These are phyloP conservation scores for Chaetodon auriga DNA, from an alignment of 2,113 vertebrate genomes.

Conservation along the genomic window DNA sequence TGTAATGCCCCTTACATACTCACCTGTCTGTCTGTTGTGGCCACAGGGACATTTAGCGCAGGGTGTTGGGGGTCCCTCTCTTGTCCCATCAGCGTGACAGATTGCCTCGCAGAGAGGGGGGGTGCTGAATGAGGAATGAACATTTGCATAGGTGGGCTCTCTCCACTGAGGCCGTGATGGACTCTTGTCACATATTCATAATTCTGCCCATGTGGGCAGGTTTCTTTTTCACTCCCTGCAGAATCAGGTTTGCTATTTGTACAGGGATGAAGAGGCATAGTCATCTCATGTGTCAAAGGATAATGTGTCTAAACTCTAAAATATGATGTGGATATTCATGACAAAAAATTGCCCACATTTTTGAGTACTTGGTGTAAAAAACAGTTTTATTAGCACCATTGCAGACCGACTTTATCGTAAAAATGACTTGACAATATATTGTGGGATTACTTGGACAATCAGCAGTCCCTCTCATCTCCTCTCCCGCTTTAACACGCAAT, in stretches of 20 bases:
- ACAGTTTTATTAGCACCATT: background rate
- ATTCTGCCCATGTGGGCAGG: conserved; percentile 8
- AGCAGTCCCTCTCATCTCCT: background rate
- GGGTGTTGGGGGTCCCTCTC: conserved; percentile 64
- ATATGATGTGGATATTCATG: background rate
- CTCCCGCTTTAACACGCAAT: background rate
- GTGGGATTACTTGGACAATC: background rate
- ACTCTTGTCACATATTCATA: conserved; percentile 52
- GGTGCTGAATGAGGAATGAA: conserved; percentile 29
- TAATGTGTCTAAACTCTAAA: background rate
- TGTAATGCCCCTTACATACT: background rate
- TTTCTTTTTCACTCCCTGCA: background rate
- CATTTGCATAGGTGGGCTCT: conserved; percentile 28
- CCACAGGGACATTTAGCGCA: conserved; percentile 60
- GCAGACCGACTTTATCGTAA: background rate
- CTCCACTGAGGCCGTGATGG: conserved; percentile 26
- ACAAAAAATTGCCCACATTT: background rate
- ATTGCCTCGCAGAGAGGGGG: conserved; percentile 45
- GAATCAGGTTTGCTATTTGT: background rate
- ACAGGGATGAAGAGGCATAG: background rate
- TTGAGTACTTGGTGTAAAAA: background rate
- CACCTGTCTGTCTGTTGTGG: conserved; percentile 54
- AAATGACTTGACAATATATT: background rate
- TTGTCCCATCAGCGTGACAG: conserved; percentile 57
- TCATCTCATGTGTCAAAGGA: background rate